Base-by-base conservation (phyloP, 2,797 vertebrate genomes). In the Myotis planiceps region DNA sequence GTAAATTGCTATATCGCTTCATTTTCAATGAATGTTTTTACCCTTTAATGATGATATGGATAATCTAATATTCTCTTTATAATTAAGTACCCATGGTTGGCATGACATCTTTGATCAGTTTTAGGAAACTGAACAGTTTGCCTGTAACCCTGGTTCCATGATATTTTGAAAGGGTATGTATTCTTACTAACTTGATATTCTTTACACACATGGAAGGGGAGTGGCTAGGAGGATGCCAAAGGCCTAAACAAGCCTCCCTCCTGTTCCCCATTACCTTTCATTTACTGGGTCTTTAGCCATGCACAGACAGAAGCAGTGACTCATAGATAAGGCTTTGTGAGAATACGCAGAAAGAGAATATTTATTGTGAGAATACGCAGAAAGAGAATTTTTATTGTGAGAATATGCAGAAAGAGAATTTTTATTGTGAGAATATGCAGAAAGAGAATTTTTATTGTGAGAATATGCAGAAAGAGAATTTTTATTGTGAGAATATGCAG, bases 61-160 rank as follows among this genome's bases (percentile, higher is more conserved):
- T 65, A 60, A 49, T 71, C 18, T 3, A 18, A 45, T 53, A 71
- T 81, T 83, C 47, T 55, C 53, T 51, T 72, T 85, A 81, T 2
- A 75, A 32, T 55, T 76, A 55, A 74, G 9, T 88, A 68, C 45
- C 51, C 45, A 2, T 71, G 74, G 53, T 63, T 94, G 75, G 34
- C 21, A 27, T 72, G 39, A 87, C 69, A 51, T 72, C 49, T 87
- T 83, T 80, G 75, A 78, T 90, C 47, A 23, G 3, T 89, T 69
- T 95, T 87, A 76, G 68, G 65, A 88, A 93, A 80, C 32, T 66
- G 55, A 90, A 69, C 19, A 18, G 23, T 74, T 95, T 91, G 55
- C 18, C 65, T 78, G 4, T 74, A 93, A 58, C 12, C 55, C 53
- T 94, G 23, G 37, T 89, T 79, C 45, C 23, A 29, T 37, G 13